Conservation (phyloP, 2,113 vertebrate genomes). For the Anhinga rufa region DNA sequence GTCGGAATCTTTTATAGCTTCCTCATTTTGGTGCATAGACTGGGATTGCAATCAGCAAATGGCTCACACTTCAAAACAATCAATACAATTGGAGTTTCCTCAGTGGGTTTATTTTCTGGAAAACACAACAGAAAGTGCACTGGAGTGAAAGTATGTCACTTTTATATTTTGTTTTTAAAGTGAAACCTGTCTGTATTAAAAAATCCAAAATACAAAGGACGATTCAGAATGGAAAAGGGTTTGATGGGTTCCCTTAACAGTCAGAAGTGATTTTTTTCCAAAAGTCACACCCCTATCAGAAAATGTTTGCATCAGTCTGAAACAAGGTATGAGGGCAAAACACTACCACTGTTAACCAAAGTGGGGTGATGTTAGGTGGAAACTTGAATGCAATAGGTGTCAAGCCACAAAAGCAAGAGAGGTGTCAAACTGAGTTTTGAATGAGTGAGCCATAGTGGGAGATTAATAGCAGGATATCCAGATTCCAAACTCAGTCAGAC, state of each 20-base stretch:
- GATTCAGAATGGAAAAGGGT: background rate
- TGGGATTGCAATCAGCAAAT: background rate
- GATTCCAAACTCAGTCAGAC: background rate
- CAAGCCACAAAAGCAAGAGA: background rate
- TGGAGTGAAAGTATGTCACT: background rate
- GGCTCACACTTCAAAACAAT: background rate
- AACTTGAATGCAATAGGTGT: background rate
- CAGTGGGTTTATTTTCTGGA: background rate
- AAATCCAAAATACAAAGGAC: background rate
- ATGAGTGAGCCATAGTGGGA: background rate
- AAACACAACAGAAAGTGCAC: background rate
- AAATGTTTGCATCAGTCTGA: background rate
- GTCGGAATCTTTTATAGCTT: background rate
- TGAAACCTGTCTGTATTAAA: background rate
- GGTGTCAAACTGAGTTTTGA: background rate
- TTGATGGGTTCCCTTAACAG: background rate
- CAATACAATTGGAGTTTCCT: background rate
- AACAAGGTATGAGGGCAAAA: background rate
- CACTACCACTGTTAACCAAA: background rate
- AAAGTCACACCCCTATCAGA: background rate
- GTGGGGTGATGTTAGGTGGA: background rate
- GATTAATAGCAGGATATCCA: background rate
- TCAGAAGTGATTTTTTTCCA: background rate
- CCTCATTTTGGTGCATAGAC: background rate
- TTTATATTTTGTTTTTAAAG: background rate